These are phyloP conservation scores for Sinopyrophorus schimmeli DNA, from an alignment of 2,888 invertebrate genomes.

Conservation along the genomic window DNA sequence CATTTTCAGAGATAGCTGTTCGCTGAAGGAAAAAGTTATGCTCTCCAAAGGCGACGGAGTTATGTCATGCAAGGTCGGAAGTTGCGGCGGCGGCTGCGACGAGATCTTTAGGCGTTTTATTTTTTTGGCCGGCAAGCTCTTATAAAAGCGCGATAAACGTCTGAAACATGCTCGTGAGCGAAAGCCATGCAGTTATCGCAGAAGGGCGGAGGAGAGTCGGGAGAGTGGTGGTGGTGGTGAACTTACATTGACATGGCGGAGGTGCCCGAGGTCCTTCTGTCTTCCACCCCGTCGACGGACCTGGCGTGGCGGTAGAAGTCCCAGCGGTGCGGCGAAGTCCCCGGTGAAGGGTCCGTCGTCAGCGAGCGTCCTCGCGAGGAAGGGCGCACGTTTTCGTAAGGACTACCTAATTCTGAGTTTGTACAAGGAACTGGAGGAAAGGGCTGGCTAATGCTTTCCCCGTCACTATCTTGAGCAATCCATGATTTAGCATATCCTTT, in stretches of 20 bases:
- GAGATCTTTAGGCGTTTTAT: conserved; percentile 43
- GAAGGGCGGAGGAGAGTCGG: not conserved
- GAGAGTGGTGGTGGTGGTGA: too few species aligned
- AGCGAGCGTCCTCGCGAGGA: conserved; percentile 55
- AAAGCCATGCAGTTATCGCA: conserved; percentile 37
- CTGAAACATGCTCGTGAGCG: conserved; percentile 47
- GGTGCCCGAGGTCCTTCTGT: conserved; percentile 61
- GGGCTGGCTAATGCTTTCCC: conserved; percentile 56
- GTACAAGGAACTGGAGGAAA: conserved; percentile 69
- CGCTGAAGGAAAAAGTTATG: conserved; percentile 52
- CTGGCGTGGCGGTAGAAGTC: conserved; percentile 58
- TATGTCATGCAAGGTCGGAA: conserved; percentile 44
- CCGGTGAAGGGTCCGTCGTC: conserved; percentile 59
- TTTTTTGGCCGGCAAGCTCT: conserved; percentile 52
- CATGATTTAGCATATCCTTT: conserved; percentile 45
- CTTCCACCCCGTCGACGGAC: conserved; percentile 56
- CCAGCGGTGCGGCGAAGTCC: conserved; percentile 60
- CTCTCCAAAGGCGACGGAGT: conserved; percentile 48
- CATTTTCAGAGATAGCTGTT: conserved; percentile 46
- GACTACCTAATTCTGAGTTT: conserved; percentile 65
- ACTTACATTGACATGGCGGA: conserved; percentile 65
- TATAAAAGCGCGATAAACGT: conserved; percentile 49
- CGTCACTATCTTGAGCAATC: conserved; percentile 51
- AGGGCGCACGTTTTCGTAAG: conserved; percentile 66
- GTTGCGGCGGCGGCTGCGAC: conserved; percentile 46